Percentiles rank a stretch among this genome's conserved stretches.
Evolutionary conservation across 2,113 vertebrate genomes (phyloP).

Genomic region (Motacilla alba): DNA sequence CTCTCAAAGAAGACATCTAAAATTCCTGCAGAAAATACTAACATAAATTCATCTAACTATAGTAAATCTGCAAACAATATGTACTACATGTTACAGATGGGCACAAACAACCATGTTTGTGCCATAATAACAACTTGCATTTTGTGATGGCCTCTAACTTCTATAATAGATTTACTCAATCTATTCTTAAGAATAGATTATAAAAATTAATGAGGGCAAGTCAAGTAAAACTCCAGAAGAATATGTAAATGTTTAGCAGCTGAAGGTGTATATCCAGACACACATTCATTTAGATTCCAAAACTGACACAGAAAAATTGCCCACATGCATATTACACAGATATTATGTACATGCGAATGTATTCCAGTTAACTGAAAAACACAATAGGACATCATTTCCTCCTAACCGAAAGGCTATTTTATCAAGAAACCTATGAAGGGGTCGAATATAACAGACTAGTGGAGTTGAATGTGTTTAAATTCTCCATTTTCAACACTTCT

Average conservation of each 20-base stretch:
- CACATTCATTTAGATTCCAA: neutral
- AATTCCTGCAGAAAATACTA: neutral
- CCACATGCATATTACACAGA: neutral
- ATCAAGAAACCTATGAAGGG: neutral
- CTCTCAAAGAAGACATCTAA: neutral
- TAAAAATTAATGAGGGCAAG: neutral
- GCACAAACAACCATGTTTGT: neutral
- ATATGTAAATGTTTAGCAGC: neutral
- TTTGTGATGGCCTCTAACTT: neutral
- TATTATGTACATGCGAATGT: neutral
- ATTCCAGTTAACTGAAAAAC: neutral
- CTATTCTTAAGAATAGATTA: neutral
- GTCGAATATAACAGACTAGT: slow-evolving; percentile 5
- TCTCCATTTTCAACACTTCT: neutral
- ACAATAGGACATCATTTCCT: neutral
- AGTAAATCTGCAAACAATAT: neutral
- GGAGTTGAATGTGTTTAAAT: neutral
- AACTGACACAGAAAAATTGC: neutral
- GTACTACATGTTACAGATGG: neutral
- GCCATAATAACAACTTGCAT: neutral
- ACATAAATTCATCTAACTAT: neutral
- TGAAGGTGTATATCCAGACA: neutral
- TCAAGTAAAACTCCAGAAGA: neutral
- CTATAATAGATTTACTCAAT: neutral
- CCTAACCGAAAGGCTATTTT: neutral